A percentile compares a stretch with the other conserved stretches of the same genome.
These are phyloP conservation scores for Corynorhinus townsendii DNA, from an alignment of 2,113 vertebrate genomes.

Conservation along the genomic window DNA sequence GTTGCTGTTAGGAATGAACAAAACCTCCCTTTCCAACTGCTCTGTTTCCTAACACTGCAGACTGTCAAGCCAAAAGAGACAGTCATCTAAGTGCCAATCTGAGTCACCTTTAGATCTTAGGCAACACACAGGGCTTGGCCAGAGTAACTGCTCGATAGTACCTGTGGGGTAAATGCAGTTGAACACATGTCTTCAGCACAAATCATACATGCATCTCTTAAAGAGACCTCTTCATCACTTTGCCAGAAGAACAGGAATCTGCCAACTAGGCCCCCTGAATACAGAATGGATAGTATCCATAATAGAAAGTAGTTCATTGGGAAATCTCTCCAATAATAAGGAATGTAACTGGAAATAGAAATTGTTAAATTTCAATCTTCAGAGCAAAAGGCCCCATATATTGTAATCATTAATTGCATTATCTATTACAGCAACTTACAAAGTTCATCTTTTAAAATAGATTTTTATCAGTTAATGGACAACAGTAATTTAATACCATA, in stretches of 20 bases:
- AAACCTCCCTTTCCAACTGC: background rate
- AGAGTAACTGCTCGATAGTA: background rate
- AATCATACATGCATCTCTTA: background rate
- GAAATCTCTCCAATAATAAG: constrained; percentile 25
- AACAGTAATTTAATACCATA: background rate
- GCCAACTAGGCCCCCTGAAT: constrained; percentile 19
- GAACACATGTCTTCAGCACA: background rate
- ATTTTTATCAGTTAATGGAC: background rate
- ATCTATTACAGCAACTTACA: constrained; percentile 1
- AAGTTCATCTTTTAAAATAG: background rate
- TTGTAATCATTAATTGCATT: background rate
- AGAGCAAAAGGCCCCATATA: background rate
- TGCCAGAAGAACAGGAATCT: constrained; percentile 28
- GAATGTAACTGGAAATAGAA: constrained; percentile 35
- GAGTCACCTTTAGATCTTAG: constrained; percentile 3
- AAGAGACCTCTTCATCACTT: background rate
- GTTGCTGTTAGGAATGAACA: background rate
- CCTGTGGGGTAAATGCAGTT: background rate
- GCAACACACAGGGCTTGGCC: background rate
- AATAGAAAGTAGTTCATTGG: constrained; percentile 48
- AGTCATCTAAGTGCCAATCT: background rate
- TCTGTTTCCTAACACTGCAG: background rate
- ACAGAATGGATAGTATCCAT: constrained; percentile 33
- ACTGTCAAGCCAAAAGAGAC: background rate
- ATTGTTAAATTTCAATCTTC: background rate